Evolutionary conservation across 2,888 invertebrate genomes (phyloP), one percentile per base, ranked within the genome.

Genomic region (Orchestes rusci): DNA sequence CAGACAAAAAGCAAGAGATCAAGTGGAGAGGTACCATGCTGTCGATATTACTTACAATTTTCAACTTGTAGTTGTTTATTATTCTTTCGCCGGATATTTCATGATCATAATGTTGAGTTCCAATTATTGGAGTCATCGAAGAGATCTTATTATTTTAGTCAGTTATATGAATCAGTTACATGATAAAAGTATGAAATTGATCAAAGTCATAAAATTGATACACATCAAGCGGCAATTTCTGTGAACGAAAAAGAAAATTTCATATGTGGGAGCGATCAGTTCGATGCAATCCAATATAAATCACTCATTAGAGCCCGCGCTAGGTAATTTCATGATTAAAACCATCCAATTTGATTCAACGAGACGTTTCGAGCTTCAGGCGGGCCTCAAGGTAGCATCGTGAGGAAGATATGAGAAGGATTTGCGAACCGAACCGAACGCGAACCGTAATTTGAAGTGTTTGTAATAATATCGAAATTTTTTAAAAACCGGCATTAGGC

Each of bases 211-310:
- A n/a, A n/a, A n/a, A n/a, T n/a, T n/a, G n/a, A n/a, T n/a, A n/a
- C n/a, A n/a, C n/a, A n/a, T n/a, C n/a, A n/a, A n/a, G n/a, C n/a
- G n/a, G n/a, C n/a, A n/a, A n/a, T n/a, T n/a, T n/a, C n/a, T n/a
- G n/a, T 28, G 16, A 5, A 16, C 7, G 19, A 15, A 32, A 37
- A 45, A 10, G 28, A 45, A 32, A 23, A 37, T 28, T 5, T 2
- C 15, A 31, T 42, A 23, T 7, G 12, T 45, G 16, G 16, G n/a
- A 13, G 17, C n/a, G 4, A 12, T 5, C 38, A 27, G n/a, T 44
- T 36, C 39, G 47, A 47, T 47, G 43, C 48, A 37, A 48, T 48
- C 50, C 47, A 40, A 36, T 47, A 50, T 50, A 50, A 50, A 50
- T 50, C 50, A 50, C 44, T 50, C 43, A 47, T 50, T 50, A 50